Evolutionary conservation across 1,140 invertebrate species (phyloP).

Genomic region (Yoshiicerus persimilis): DNA sequence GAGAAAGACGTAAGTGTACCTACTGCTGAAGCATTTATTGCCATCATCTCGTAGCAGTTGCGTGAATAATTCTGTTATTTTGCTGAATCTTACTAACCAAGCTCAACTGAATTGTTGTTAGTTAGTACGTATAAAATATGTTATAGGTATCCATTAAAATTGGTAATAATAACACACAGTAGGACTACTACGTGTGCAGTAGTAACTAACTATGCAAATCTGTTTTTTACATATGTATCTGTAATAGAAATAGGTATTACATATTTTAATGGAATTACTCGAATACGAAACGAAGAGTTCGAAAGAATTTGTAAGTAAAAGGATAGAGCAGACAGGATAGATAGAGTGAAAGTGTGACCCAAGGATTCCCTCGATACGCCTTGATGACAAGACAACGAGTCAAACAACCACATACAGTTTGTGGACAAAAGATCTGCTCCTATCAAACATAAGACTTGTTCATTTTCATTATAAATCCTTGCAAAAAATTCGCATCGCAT

Average conservation of each 20-base stretch:
- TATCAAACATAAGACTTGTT: neutral
- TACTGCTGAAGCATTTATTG: neutral
- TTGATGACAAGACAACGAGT: conserved; percentile 27
- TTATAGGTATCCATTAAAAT: neutral
- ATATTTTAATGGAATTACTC: neutral
- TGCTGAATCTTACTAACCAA: neutral
- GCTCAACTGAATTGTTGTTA: neutral
- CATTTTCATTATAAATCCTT: conserved; percentile 24
- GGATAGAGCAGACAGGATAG: neutral
- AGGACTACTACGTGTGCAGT: neutral
- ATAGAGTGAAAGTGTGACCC: conserved; percentile 36
- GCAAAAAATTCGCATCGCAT: conserved; percentile 30
- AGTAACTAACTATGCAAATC: neutral
- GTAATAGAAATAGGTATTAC: neutral
- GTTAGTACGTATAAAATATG: neutral
- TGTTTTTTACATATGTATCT: neutral
- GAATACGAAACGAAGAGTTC: neutral
- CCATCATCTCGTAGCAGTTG: neutral
- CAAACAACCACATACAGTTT: conserved; percentile 25
- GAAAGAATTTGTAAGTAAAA: neutral
- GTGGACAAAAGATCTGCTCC: conserved; percentile 12
- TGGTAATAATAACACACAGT: neutral
- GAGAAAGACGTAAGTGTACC: neutral
- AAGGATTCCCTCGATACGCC: conserved; percentile 36
- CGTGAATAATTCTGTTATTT: conserved; percentile 1